Evolutionary conservation across 1,140 invertebrate species (phyloP).

Genomic region (Aphis gossypii): DNA sequence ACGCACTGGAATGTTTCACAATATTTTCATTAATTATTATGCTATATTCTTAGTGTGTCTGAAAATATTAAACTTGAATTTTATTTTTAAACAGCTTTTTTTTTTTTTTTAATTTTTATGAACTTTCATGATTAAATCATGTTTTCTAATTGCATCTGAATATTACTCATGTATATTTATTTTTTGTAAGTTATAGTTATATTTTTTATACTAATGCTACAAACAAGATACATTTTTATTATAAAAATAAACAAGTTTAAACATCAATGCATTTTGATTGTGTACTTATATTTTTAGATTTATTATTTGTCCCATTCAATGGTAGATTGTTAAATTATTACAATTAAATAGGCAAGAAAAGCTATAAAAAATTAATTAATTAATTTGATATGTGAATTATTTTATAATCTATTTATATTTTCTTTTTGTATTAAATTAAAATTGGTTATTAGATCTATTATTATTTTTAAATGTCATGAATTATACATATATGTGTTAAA

Average conservation of each 20-base stretch:
- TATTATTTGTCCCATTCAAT: background rate
- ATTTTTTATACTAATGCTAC: background rate
- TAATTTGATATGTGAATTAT: background rate
- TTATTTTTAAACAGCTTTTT: background rate
- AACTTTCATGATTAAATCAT: background rate
- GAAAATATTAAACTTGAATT: background rate
- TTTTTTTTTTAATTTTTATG: background rate
- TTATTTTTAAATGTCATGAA: background rate
- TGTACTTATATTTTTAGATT: background rate
- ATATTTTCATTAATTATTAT: background rate
- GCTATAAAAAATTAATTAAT: background rate
- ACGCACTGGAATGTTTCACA: background rate
- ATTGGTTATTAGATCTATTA: background rate
- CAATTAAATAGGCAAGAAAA: background rate
- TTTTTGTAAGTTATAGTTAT: background rate
- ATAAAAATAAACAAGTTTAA: background rate
- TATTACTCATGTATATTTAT: background rate
- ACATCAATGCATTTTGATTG: background rate
- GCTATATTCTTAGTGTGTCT: background rate
- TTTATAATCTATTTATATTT: background rate
- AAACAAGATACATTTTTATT: background rate
- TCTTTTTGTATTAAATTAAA: background rate
- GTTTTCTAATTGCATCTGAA: background rate
- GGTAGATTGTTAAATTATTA: background rate
- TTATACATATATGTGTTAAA: background rate